These are phyloP conservation scores for Galeruca laticollis DNA, from an alignment of 2,888 invertebrate genomes.

Conservation along the genomic window DNA sequence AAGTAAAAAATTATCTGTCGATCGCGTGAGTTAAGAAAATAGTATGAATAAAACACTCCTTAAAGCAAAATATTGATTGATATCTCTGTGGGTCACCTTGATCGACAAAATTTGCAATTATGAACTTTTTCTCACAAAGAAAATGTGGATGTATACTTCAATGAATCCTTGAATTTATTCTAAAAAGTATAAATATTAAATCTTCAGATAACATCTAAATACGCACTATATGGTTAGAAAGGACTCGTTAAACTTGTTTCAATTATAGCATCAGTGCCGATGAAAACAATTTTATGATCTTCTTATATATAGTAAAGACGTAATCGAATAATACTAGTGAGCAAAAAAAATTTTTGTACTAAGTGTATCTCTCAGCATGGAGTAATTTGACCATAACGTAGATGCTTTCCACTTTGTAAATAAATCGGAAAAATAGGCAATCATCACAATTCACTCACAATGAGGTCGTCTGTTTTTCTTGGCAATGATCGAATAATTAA, in stretches of 20 bases:
- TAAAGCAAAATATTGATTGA: not conserved
- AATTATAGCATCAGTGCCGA: not conserved
- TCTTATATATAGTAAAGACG: not conserved
- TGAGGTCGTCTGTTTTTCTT: no score
- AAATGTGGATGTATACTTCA: not conserved
- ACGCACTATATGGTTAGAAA: not conserved
- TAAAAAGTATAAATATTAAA: not conserved
- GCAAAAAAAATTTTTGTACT: not conserved
- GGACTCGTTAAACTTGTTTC: not conserved
- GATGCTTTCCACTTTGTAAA: no score
- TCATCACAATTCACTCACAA: no score
- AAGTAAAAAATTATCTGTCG: not conserved
- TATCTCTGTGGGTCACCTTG: conserved; percentile 1
- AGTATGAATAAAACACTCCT: not conserved
- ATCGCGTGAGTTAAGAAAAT: not conserved
- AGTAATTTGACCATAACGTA: no score
- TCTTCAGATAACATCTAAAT: not conserved
- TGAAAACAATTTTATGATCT: not conserved
- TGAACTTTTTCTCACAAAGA: not conserved
- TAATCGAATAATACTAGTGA: not conserved
- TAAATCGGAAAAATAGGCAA: no score
- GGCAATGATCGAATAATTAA: no score
- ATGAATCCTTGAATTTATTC: not conserved
- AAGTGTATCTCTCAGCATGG: no score
- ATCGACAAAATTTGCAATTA: not conserved